Base-by-base conservation (phyloP, 2,888 invertebrate genomes). In the Harpalus rubripes region DNA sequence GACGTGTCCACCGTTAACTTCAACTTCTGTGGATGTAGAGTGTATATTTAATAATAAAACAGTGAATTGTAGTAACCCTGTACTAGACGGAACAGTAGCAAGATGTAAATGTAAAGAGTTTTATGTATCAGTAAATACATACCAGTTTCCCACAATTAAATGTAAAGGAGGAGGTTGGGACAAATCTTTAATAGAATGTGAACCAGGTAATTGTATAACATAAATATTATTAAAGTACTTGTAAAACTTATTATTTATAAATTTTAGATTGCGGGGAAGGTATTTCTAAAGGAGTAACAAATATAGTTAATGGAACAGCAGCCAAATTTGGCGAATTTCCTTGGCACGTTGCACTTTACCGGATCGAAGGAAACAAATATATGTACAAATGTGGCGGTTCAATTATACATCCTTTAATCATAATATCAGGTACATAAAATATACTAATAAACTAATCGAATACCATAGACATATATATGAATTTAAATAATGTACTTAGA, bases 11-110 rank as follows among this genome's bases (percentile, higher is more conserved):
- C 79, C 68, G 56, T 26, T 52, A 5, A 68, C 26, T 4, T 79
- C 86, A 12, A 39, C 52, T 22, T 22, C 81, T 32, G 68, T 79
- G 7, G 72, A 82, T 22, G 59, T 85, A 0, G 59, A 16, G 10
- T 86, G 86, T 39, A 76, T 10, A 41, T 18, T 41, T 12, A 41
- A 78, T 58, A 44, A 58, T 41, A 85, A 18, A 32, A 16, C 18
- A 3, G 56, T 72, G 12, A 26, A 85, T 18, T 86, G 86, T 68
- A 44, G 59, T 12, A 22, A 82, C 2, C 78, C 39, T n/a, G 18
- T 86, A 39, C 39, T 79, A 16, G 82, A 86, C 52, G 86, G 85
- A 26, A 82, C 86, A 22, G 61, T 78, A 15, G 85, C 81, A 39
- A 39, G 1, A 18, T 74, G 65, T 44, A 78, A 85, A 22, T 86